Evolutionary conservation across 2,888 invertebrate species (phyloP), one percentile per base, ranked within the genome.

Genomic region (Eupithecia tripunctaria): DNA sequence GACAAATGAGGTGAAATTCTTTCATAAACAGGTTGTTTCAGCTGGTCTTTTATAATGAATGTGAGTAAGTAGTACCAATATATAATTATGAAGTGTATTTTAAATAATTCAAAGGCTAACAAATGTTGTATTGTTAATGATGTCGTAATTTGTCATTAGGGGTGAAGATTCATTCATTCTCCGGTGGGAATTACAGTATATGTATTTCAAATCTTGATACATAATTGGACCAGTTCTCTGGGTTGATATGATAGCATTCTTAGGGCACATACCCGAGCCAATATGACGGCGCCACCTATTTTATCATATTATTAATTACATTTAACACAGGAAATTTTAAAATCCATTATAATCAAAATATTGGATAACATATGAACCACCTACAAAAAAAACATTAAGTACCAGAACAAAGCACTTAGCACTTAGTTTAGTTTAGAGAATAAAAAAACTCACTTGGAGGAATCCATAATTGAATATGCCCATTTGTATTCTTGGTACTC

Each of bases 381-480:
- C 4, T 32, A 32, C 32, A 32, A 6, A 32, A 32, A 32, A 32
- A 32, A 12, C 4, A 51, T n/a, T n/a, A n/a, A n/a, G n/a, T n/a
- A n/a, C n/a, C 56, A 25, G n/a, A 47, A 18, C 6, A 0, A 27
- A 2, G 56, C 21, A 25, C 12, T 59, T 25, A 25, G 36, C 1
- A n/a, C n/a, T n/a, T 38, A 43, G 43, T 43, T 1, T n/a, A 43
- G 7, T 43, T 41, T 29, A 38, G 15, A 8, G 12, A 21, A 63
- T n/a, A 8, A 63, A n/a, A 32, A 38, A 38, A 56, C 84, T 89
- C 83, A 95, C 95, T 94, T 96, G 81, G 99, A 99, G 70, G 99
- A 99, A 95, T 99, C 99, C 97, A 99, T 98, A 90, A 99, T 97
- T 90, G 98, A 98, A 92, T 98, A 98, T 73, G 98, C 98, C 98